phyloP scores from a whole-genome alignment of 2,888 invertebrate genomes.

The Bombyx huttoni region DNA sequence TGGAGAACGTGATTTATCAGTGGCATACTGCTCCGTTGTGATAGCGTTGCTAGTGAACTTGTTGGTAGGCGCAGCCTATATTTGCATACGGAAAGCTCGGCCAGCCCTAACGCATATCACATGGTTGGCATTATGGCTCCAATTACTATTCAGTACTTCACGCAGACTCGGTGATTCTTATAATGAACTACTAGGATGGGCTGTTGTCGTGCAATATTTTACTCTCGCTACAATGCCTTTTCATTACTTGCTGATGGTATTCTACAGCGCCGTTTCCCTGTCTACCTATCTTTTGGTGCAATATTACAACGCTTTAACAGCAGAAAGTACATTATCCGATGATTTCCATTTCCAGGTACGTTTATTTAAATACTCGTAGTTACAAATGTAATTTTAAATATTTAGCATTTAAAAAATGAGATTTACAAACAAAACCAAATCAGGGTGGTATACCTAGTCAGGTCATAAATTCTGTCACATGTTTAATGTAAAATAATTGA shows the following conservation, averaged over 20 bases:
- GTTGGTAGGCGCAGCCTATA: slow-evolving; percentile 30
- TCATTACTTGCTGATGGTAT: slow-evolving; percentile 35
- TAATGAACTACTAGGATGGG: slow-evolving; percentile 81
- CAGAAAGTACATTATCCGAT: slow-evolving; percentile 37
- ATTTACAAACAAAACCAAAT: no score
- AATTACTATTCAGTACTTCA: slow-evolving; percentile 48
- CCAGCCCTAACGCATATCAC: slow-evolving; percentile 75
- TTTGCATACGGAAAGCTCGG: slow-evolving; percentile 39
- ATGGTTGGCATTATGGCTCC: slow-evolving; percentile 74
- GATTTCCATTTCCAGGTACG: slow-evolving; percentile 52
- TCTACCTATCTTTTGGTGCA: slow-evolving; percentile 44
- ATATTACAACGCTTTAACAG: slow-evolving; percentile 41
- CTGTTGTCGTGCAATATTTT: slow-evolving; percentile 80
- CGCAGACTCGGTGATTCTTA: slow-evolving; percentile 62
- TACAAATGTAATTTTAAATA: no score
- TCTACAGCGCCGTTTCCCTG: slow-evolving; percentile 41
- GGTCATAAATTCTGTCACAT: no score
- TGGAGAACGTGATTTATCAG: slow-evolving; percentile 42
- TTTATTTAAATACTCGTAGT: not conserved
- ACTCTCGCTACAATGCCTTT: slow-evolving; percentile 82
- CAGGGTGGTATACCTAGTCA: no score
- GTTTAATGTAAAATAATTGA: no score
- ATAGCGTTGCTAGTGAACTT: slow-evolving; percentile 32
- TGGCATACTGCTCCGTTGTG: slow-evolving; percentile 35
- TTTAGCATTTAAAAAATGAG: no score